Evolutionary conservation across 2,888 invertebrate genomes (phyloP), one percentile per base, ranked within the genome.

Genomic region (Macropis europaea): DNA sequence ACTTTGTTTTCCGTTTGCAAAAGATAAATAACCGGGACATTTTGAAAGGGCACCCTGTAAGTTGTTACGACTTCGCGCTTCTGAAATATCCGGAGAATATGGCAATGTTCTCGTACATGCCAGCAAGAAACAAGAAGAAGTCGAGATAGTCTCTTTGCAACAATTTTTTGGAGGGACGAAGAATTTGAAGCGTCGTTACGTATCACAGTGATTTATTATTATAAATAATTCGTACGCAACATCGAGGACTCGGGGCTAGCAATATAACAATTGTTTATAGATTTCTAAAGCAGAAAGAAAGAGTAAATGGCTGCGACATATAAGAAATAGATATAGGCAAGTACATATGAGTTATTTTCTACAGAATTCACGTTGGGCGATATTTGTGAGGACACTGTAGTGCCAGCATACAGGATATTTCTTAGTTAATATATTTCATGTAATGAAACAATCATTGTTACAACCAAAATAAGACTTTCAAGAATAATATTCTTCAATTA

Each of bases 361-460:
- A 73, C 70, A 70, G 64, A 70, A 70, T 70, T 36, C 53, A 62
- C 42, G 64, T 70, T 70, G 71, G 71, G 64, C 64, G 64, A 73
- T 73, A 73, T 71, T 71, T 70, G 50, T 71, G 54, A 40, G 53
- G 38, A 13, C 53, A 54, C 52, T 32, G 45, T 22, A 45, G 40
- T 34, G 47, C 30, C 52, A 15, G 47, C 15, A 48, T 64, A 28
- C 13, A 28, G 15, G 26, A 13, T 28, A 53, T 45, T 53, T 32
- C 47, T 40, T 22, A n/a, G 53, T 17, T 36, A 28, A 15, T 9
- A 36, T 28, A 36, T 52, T 43, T 63, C 45, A 19, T 19, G 24
- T 32, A 30, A 3, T n/a, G 6, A 17, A 15, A 36, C 13, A 15
- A 19, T 22, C 19, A 15, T 3, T 30, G 19, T 13, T 19, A 22